phyloP scores from a whole-genome alignment of 2,888 invertebrate genomes.

The Sepiola atlantica region DNA sequence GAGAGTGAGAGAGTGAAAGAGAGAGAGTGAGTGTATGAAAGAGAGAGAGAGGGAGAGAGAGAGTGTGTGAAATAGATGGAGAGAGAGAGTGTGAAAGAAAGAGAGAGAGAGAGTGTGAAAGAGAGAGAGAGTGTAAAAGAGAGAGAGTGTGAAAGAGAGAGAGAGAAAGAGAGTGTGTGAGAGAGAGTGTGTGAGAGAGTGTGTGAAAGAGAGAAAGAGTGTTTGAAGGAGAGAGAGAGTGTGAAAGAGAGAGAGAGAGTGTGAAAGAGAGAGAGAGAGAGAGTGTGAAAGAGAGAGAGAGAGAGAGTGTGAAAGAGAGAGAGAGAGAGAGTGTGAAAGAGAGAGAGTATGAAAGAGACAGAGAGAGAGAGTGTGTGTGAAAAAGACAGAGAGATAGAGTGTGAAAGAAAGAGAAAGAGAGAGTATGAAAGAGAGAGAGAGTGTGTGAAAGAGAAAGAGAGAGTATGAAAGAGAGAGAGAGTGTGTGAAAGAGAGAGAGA shows the following conservation, averaged over 20 bases:
- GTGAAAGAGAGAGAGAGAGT: background rate
- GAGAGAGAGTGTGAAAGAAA: too few species aligned
- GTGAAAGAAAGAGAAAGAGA: background rate
- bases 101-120: too few species aligned
- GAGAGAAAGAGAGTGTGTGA: too few species aligned
- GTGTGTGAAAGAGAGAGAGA: too few species aligned
- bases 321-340: too few species aligned
- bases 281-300: background rate
- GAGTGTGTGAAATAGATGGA: background rate
- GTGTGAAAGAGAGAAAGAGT: background rate
- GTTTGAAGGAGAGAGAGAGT: background rate
- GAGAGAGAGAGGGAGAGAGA: background rate
- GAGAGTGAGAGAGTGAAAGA: background rate
- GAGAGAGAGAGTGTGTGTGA: background rate
- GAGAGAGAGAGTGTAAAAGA: too few species aligned
- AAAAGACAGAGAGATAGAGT: background rate
- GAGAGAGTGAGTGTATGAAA: background rate
- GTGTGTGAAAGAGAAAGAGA: too few species aligned
- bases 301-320: background rate
- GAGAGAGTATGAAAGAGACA: background rate
- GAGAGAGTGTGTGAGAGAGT: too few species aligned
- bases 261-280: background rate
- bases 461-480: too few species aligned
- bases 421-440: background rate
- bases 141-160: too few species aligned